A percentile compares a stretch with the other conserved stretches of the same genome.
Conservation (phyloP, 1,140 invertebrate genomes). For the Capitella teleta region DNA sequence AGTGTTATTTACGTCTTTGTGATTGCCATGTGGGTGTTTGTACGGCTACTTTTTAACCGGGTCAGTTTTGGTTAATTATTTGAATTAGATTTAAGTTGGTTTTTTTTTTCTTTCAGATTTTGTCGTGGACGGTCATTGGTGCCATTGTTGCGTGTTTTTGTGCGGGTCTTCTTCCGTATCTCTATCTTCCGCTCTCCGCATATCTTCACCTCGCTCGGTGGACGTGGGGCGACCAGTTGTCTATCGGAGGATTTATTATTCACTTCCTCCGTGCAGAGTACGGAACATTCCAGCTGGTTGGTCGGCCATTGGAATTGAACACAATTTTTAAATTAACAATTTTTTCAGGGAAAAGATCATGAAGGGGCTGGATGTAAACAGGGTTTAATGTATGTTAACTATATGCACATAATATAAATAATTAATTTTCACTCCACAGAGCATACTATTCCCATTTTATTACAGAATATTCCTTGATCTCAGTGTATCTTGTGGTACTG, state of each 20-base stretch:
- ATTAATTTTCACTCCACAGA: neutral
- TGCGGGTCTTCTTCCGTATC: slow-evolving; percentile 26
- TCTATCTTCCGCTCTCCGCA: slow-evolving; percentile 31
- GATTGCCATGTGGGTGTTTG: slow-evolving; percentile 25
- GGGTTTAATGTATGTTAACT: neutral
- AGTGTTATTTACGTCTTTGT: slow-evolving; percentile 25
- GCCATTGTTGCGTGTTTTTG: slow-evolving; percentile 1
- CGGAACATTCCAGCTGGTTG: slow-evolving; percentile 35
- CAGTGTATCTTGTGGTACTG: neutral
- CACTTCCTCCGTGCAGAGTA: slow-evolving; percentile 33
- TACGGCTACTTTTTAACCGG: slow-evolving; percentile 13
- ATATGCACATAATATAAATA: neutral
- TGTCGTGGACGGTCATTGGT: neutral
- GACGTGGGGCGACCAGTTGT: slow-evolving; percentile 36
- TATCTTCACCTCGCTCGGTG: slow-evolving; percentile 19
- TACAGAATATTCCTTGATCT: neutral
- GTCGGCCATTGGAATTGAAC: slow-evolving; percentile 7
- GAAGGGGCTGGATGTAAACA: slow-evolving; percentile 13
- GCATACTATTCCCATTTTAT: neutral
- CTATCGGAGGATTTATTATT: slow-evolving; percentile 27
- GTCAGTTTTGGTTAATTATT: slow-evolving; percentile 8
- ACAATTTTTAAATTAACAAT: no score
- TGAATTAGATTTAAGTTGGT: neutral
- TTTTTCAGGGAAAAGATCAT: slow-evolving; percentile 23
- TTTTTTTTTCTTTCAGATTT: neutral